phyloP scores from a whole-genome alignment of 1,140 invertebrate species.

The Calliphora vicina region DNA sequence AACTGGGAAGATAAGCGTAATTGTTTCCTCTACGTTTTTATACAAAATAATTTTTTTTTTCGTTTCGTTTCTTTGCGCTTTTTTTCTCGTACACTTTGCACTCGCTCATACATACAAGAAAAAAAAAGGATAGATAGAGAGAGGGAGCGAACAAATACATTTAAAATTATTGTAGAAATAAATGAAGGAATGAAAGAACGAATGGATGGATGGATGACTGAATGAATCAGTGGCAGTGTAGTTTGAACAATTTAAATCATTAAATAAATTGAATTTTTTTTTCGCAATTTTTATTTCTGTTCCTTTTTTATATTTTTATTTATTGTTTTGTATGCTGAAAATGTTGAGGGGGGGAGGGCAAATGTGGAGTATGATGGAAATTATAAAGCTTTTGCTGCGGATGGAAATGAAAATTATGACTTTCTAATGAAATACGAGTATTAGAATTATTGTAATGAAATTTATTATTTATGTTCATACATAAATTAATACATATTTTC shows the following conservation, averaged over 20 bases:
- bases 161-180: neutral
- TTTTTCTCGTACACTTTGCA: neutral
- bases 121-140: no score
- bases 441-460: neutral
- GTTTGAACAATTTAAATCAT: constrained; percentile 12
- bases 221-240: constrained; percentile 12
- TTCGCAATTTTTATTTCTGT: neutral
- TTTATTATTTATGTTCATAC: neutral
- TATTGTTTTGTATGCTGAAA: neutral
- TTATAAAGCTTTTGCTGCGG: neutral
- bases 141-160: neutral
- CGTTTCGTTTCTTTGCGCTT: neutral
- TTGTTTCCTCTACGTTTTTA: constrained; percentile 28
- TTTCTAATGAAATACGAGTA: neutral
- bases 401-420: neutral
- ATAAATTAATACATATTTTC: neutral
- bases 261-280: constrained; percentile 11
- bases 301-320: neutral
- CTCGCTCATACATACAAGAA: neutral
- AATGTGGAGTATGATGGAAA: neutral
- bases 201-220: neutral
- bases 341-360: neutral
- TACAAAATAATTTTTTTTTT: neutral
- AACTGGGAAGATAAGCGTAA: constrained; percentile 34
- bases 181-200: neutral